A percentile compares a stretch with the other conserved stretches of the same genome.
Conservation (phyloP, 35 echinoderm and acorn worm genomes). For the Anneissia japonica region DNA sequence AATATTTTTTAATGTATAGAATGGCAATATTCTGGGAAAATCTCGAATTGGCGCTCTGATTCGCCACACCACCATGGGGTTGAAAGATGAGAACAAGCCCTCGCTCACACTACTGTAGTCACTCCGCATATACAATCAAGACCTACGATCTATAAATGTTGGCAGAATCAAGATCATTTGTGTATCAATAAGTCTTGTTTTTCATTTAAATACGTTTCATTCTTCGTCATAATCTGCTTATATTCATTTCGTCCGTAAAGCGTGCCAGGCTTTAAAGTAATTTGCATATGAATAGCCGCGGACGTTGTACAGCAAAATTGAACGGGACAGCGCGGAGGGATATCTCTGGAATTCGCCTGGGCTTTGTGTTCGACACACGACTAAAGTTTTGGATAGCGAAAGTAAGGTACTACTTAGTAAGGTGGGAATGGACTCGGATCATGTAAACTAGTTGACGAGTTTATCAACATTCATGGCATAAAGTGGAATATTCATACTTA, state of each 20-base stretch:
- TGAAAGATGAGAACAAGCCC: background rate
- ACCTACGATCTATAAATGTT: background rate
- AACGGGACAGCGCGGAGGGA: background rate
- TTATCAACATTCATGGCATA: background rate
- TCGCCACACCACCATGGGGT: background rate
- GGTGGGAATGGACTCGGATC: background rate
- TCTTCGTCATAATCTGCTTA: background rate
- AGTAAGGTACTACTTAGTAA: background rate
- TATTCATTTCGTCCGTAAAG: background rate
- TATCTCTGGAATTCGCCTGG: background rate
- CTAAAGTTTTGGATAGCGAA: background rate
- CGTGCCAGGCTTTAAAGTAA: background rate
- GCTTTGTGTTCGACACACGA: background rate
- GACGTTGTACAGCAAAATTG: background rate
- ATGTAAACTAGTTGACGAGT: too few relatives aligned
- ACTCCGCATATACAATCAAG: background rate
- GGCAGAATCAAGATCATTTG: background rate
- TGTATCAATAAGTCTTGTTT: background rate
- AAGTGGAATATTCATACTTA: background rate
- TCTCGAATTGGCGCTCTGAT: background rate
- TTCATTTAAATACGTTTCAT: background rate
- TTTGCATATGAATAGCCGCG: background rate
- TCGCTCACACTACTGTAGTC: background rate
- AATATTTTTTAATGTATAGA: too few relatives aligned
- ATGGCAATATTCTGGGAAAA: too few relatives aligned